Conservation (phyloP, 2,797 vertebrate genomes). For the Sciurus carolinensis region DNA sequence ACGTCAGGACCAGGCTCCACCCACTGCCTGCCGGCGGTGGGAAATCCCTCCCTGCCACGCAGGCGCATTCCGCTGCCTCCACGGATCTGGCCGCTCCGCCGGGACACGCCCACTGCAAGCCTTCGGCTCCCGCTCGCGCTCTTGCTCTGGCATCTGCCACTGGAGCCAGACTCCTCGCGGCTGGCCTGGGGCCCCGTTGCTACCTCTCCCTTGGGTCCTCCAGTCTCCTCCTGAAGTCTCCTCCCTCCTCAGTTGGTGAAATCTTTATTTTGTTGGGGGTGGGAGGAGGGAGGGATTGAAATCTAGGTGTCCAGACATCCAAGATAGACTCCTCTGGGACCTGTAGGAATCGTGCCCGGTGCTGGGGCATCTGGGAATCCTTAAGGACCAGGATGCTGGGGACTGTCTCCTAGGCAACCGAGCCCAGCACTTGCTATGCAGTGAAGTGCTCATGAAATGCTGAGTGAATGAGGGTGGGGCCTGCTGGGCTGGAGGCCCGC, state of each 20-base stretch:
- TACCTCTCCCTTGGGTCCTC: no score
- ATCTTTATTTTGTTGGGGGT: background rate
- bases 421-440: background rate
- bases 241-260: background rate
- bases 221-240: background rate
- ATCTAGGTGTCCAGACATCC: background rate
- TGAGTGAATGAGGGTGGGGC: background rate
- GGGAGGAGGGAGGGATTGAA: background rate
- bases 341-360: background rate
- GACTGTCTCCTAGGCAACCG: background rate
- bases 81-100: background rate
- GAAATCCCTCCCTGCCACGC: background rate
- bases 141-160: no score
- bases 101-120: background rate
- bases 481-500: background rate
- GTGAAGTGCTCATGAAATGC: background rate
- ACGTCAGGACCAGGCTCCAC: background rate
- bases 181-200: no score
- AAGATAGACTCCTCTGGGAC: background rate
- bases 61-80: background rate
- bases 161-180: background rate
- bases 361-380: background rate
- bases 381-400: no score
- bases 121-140: background rate
- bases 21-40: background rate